Evolutionary conservation across 2,113 vertebrate genomes (phyloP), one percentile per base, ranked within the genome.

Genomic region (Archocentrus centrarchus): DNA sequence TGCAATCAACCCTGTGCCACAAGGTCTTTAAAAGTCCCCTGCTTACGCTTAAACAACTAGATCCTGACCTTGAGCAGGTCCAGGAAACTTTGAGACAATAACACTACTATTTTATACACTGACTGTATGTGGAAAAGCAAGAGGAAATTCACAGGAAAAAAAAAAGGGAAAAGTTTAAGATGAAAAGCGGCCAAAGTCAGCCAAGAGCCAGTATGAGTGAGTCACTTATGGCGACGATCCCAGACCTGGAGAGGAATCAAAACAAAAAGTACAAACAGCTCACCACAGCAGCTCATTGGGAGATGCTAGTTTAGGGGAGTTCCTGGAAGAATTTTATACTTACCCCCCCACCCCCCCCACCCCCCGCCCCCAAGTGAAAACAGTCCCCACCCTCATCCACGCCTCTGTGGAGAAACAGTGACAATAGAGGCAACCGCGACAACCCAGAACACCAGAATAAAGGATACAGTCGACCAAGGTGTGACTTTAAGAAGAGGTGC

Each of bases 41-140:
- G 68, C 80, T 88, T 82, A 78, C 77, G 85, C 79, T 82, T 11
- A 59, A 89, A 90, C 89, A 87, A 84, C 84, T 60, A 24, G 35
- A 61, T 88, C 50, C 84, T 86, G 90, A 92, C 92, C 88, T 89
- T 63, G 86, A 91, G 77, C 91, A 88, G 88, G 90, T 93, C 81
- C 88, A 94, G 93, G 94, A 95, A 95, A 95, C 90, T 94, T 77
- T 93, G 90, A 94, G 93, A 95, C 93, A 93, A 91, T 94, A 92
- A 91, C 91, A 77, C 24, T 47, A 37, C 84, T 89, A 88, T 90
- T 92, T 90, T 77, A 91, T 91, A 83, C 84, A 63, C 61, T 14
- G 66, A 86, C 89, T 89, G 70, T 77, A 90, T 89, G 87, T 93
- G 92, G 93, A 91, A 91, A 83, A 92, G 92, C 91, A 93, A 91